Evolutionary conservation across 2,113 vertebrate species (phyloP), one percentile per base, ranked within the genome.

Genomic region (Spheniscus mendiculus): DNA sequence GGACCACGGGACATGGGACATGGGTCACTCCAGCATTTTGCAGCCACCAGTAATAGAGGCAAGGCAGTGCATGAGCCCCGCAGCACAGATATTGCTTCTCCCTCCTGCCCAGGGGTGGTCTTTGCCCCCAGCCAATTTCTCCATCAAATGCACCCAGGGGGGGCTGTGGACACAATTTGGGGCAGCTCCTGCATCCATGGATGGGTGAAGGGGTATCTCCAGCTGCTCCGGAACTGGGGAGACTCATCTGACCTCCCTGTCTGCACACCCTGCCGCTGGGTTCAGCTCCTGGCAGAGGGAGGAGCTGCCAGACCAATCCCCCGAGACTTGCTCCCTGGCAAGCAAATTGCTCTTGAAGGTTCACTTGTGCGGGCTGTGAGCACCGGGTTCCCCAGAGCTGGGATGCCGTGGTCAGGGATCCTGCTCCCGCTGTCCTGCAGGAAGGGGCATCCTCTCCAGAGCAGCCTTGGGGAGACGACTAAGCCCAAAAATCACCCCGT

Each of bases 401-500:
- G 45, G 47, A 10, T 16, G 15, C 6, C 0, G 0, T 10, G 40
- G 65, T 5, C 61, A 14, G 23, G 44, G 40, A n/a, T 50, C 26
- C 61, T 52, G 34, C 15, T 79, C 53, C 55, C 0, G 0, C 30
- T 59, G 11, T n/a, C 47, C 67, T 21, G 30, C 0, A 3, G 87
- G 87, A 58, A 72, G 15, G 2, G 2, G 2, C 5, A 10, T 42
- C 69, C 73, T 58, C 73, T 36, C 38, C 47, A 10, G 42, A 67
- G 47, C 32, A 83, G n/a, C 23, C 9, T 0, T 18, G 11, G 29
- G 49, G 71, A 47, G 20, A 42, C 25, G 26, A 42, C 6, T 1
- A 6, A 65, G 52, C 44, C 72, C 22, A 0, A 18, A 56, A 69
- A 14, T 22, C 0, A 0, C 29, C 42, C 30, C 6, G 1, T 29